Evolutionary conservation across 2,888 invertebrate species (phyloP).

Genomic region (Coecobrya sp.): DNA sequence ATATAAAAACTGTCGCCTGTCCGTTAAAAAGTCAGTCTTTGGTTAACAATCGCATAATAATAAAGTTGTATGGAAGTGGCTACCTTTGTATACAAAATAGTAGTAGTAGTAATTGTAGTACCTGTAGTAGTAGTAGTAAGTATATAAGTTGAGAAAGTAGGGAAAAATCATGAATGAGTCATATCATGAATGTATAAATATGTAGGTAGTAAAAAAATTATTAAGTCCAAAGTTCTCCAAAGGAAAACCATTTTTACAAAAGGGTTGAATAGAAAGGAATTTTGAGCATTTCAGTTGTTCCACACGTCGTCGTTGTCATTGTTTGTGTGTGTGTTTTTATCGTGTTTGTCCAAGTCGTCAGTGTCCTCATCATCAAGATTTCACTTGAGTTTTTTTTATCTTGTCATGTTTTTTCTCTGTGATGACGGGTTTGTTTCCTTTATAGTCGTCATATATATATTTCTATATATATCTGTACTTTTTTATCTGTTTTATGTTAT

Average conservation of each 20-base stretch:
- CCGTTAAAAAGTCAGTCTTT: slow-evolving; percentile 86
- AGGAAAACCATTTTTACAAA: slow-evolving; percentile 69
- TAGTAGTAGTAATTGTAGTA: slow-evolving; percentile 62
- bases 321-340: slow-evolving; percentile 45
- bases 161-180: slow-evolving; percentile 55
- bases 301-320: slow-evolving; percentile 81
- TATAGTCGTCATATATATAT: slow-evolving; percentile 62
- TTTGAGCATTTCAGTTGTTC: slow-evolving; percentile 81
- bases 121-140: slow-evolving; percentile 57
- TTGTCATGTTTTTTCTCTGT: slow-evolving; percentile 36
- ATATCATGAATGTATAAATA: slow-evolving; percentile 17
- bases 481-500: slow-evolving; percentile 23
- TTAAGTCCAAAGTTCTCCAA: slow-evolving; percentile 71
- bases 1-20: slow-evolving; percentile 83
- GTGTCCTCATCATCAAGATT: slow-evolving; percentile 79
- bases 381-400: slow-evolving; percentile 56
- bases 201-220: slow-evolving; percentile 39
- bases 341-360: slow-evolving; percentile 78
- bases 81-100: slow-evolving; percentile 84
- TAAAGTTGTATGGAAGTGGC: slow-evolving; percentile 86
- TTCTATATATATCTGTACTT: slow-evolving; percentile 24
- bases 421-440: slow-evolving; percentile 58
- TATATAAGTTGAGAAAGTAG: slow-evolving; percentile 53
- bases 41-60: slow-evolving; percentile 85
- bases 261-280: slow-evolving; percentile 64